phyloP scores from a whole-genome alignment of 2,888 invertebrate species.

The Nemotelus pantherinus region DNA sequence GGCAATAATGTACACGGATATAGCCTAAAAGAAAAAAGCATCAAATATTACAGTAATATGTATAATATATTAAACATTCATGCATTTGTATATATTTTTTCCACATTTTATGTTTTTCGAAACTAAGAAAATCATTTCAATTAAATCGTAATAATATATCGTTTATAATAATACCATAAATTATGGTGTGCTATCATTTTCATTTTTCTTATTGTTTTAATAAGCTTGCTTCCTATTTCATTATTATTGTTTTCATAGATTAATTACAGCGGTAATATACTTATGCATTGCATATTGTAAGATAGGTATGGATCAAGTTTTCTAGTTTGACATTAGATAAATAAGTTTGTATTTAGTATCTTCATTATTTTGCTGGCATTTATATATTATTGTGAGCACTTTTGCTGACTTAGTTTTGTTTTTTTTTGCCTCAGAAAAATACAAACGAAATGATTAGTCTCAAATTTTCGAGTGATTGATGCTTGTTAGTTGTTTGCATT shows the following conservation, averaged over 20 bases:
- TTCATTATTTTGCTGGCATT: too few species aligned
- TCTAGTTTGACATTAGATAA: too few species aligned
- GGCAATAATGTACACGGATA: slow-evolving; percentile 24
- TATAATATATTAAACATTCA: slow-evolving; percentile 55
- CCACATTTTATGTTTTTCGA: slow-evolving; percentile 35
- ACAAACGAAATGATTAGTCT: too few species aligned
- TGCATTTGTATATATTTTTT: slow-evolving; percentile 50
- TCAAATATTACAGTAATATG: slow-evolving; percentile 54
- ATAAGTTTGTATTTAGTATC: too few species aligned
- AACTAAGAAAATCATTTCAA: slow-evolving; percentile 31
- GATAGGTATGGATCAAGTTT: too few species aligned
- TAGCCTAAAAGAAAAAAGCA: slow-evolving; percentile 54
- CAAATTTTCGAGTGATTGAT: too few species aligned
- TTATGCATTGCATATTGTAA: neutral
- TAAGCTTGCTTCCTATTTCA: too few species aligned
- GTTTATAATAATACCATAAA: slow-evolving; percentile 32
- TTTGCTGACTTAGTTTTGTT: too few species aligned
- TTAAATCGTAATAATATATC: slow-evolving; percentile 37
- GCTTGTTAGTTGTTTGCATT: too few species aligned
- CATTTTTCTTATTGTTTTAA: neutral
- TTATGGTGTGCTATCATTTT: slow-evolving; percentile 17
- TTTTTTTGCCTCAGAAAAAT: too few species aligned
- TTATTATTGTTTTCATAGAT: too few species aligned
- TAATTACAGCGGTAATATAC: slow-evolving; percentile 24
- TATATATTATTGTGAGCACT: too few species aligned